Percentiles rank a stretch among this genome's conserved stretches.
phyloP scores from a whole-genome alignment of 2,113 vertebrate genomes.

The Anarhynchus alexandrinus region DNA sequence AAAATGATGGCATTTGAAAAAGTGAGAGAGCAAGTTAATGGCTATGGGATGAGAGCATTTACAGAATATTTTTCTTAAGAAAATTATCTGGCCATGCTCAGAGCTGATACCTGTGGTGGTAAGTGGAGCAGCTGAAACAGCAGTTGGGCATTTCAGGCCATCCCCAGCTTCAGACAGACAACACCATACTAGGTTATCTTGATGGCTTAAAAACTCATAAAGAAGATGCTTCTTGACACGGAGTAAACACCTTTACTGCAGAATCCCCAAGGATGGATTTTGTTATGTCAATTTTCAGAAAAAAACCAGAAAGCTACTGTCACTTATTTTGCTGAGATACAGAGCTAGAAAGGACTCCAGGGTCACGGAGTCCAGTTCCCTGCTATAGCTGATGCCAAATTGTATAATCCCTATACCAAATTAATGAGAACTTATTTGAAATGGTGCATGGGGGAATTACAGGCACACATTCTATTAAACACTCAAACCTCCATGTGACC shows the following conservation, averaged over 20 bases:
- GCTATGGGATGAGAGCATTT: background rate
- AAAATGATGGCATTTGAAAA: background rate
- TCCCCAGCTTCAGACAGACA: background rate
- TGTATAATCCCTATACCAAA: background rate
- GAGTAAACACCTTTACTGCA: background rate
- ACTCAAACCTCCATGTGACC: constrained; percentile 1
- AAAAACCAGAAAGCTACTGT: background rate
- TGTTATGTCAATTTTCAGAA: background rate
- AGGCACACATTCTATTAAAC: constrained; percentile 2
- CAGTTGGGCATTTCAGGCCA: background rate
- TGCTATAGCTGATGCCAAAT: background rate
- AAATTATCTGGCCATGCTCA: background rate
- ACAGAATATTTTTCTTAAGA: background rate
- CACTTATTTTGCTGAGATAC: background rate
- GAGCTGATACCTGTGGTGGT: background rate
- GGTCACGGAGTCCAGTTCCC: background rate
- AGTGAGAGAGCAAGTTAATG: background rate
- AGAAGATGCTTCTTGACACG: background rate
- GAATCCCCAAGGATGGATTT: background rate
- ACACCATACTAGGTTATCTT: background rate
- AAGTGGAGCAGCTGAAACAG: background rate
- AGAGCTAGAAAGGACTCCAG: background rate
- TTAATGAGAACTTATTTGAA: constrained; percentile 16
- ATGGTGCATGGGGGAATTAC: constrained; percentile 5
- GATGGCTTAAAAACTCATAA: background rate